Evolutionary conservation across 2,113 vertebrate species (phyloP).

Genomic region (Tetrao urogallus): DNA sequence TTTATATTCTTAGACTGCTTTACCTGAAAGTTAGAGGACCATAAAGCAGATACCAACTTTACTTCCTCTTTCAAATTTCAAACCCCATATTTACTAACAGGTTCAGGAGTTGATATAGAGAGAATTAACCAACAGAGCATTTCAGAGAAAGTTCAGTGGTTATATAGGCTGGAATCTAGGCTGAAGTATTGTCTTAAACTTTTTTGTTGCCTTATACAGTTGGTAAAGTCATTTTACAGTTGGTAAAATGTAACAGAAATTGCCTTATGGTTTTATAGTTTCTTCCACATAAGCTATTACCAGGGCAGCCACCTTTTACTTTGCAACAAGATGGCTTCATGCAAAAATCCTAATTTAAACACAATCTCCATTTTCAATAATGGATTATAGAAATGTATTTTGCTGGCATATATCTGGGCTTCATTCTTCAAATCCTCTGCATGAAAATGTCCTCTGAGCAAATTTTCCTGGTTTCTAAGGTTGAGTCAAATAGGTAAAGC

Average conservation of each 20-base stretch:
- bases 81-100: not conserved
- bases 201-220: not conserved
- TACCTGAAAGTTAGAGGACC: not conserved
- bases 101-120: not conserved
- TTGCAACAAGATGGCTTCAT: not conserved
- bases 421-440: not conserved
- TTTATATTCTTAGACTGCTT: not conserved
- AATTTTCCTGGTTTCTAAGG: not conserved
- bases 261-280: not conserved
- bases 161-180: not conserved
- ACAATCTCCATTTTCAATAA: not conserved
- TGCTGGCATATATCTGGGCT: not conserved
- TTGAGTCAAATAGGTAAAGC: conserved; percentile 25
- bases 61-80: not conserved
- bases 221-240: not conserved
- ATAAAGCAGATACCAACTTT: not conserved
- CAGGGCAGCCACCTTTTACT: not conserved
- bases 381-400: not conserved
- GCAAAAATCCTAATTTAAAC: not conserved
- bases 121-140: not conserved
- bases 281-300: not conserved
- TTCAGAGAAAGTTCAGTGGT: not conserved
- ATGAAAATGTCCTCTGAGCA: not conserved
- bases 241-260: not conserved
- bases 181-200: not conserved